These are phyloP conservation scores for Seriola rivoliana DNA, from an alignment of 2,113 vertebrate species.

Conservation along the genomic window DNA sequence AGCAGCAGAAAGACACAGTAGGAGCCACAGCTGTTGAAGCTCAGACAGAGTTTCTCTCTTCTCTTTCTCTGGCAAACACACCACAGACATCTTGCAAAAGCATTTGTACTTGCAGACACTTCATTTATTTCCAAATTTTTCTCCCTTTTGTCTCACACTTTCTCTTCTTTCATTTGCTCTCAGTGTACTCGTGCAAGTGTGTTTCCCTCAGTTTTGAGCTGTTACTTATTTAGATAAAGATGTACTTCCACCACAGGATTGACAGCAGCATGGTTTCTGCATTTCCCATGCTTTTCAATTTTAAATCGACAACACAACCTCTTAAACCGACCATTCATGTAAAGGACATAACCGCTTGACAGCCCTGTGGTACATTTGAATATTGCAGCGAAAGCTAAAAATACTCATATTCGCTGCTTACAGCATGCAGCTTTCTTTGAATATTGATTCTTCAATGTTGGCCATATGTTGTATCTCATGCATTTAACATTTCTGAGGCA, in stretches of 20 bases:
- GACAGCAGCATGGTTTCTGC: constrained; percentile 69
- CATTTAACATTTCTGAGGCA: constrained; percentile 59
- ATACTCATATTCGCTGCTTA: constrained; percentile 51
- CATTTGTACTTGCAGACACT: not conserved
- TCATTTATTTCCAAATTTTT: constrained; percentile 14
- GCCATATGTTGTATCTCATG: constrained; percentile 66
- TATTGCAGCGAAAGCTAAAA: constrained; percentile 61
- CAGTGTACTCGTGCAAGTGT: not conserved
- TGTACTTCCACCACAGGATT: constrained; percentile 32
- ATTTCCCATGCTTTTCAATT: constrained; percentile 45
- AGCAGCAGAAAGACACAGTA: constrained; percentile 17
- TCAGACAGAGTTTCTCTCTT: constrained; percentile 15
- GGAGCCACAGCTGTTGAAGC: constrained; percentile 34
- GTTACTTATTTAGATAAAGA: constrained; percentile 53
- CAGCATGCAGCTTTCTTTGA: constrained; percentile 54
- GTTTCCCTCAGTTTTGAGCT: not conserved
- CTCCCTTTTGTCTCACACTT: constrained; percentile 3
- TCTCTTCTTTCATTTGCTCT: not conserved
- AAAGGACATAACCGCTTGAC: constrained; percentile 25
- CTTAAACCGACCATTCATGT: constrained; percentile 6
- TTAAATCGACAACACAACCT: constrained; percentile 40
- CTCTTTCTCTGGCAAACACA: not conserved
- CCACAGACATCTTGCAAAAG: not conserved
- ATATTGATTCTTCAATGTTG: constrained; percentile 60
- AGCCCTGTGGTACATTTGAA: constrained; percentile 41